Conservation (phyloP, 2,888 invertebrate species). For the Cyclophora punctaria region DNA sequence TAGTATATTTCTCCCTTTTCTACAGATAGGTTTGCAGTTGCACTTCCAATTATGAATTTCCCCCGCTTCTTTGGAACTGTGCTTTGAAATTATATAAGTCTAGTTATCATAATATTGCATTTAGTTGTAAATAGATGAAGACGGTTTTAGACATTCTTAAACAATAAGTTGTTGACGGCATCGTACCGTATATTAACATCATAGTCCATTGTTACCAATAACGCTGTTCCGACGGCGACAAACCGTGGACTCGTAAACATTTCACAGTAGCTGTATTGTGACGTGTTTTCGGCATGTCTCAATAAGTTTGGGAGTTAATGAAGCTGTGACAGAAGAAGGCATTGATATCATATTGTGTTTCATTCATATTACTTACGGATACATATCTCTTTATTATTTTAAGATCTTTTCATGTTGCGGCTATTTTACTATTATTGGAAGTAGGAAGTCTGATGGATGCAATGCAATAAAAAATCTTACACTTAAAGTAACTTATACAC, state of each 20-base stretch:
- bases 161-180: slow-evolving; percentile 38
- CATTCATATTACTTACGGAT: too few relatives aligned
- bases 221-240: slow-evolving; percentile 27
- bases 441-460: too few relatives aligned
- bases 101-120: slow-evolving; percentile 27
- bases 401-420: too few relatives aligned
- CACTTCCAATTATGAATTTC: slow-evolving; percentile 1
- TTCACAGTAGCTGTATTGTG: slow-evolving; percentile 28
- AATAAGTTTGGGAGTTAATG: slow-evolving; percentile 12
- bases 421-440: too few relatives aligned
- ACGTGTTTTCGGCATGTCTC: slow-evolving; percentile 17
- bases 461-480: too few relatives aligned
- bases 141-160: slow-evolving; percentile 21
- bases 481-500: too few relatives aligned
- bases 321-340: neutral
- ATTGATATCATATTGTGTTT: too few relatives aligned
- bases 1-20: too few relatives aligned
- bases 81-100: neutral
- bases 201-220: slow-evolving; percentile 38
- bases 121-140: slow-evolving; percentile 21
- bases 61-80: neutral
- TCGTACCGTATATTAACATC: slow-evolving; percentile 29
- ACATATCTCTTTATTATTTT: too few relatives aligned
- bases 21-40: too few relatives aligned
- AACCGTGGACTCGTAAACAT: slow-evolving; percentile 28